Base-by-base conservation (phyloP, 2,113 vertebrate genomes). In the Anthoscopus minutus region DNA sequence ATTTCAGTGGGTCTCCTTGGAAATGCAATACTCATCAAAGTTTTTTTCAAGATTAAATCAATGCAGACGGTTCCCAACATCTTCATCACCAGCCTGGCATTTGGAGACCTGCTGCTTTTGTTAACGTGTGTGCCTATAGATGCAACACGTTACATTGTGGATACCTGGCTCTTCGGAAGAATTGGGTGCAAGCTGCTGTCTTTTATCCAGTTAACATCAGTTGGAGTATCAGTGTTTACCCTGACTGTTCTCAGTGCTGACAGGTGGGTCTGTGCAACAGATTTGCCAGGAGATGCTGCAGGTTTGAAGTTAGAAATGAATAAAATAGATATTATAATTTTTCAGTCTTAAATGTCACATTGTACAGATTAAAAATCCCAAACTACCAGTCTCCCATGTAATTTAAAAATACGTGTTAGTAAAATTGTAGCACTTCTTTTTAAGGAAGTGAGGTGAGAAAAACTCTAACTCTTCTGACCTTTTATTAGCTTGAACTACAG, bases 11-110 rank as follows among this genome's bases (percentile, higher is more conserved):
- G 98, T 92, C 97, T 98, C 94, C 97, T 98, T 78, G 98, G 98
- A 97, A 98, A 98, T 94, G 96, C 96, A 86, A 97, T 98, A 86
- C 98, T 98, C 89, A 98, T 98, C 93, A 98, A 98, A 97, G 98
- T 98, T 72, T 98, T 98, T 94, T 98, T 98, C 97, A 98, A 98
- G 97, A 98, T 97, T 50, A 98, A 98, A 94, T 97, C 98, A 28
- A 98, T 98, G 98, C 98, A 98, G 96, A 98, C 98, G 1, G 98
- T 98, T 88, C 98, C 98, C 35, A 98, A 98, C 92, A 98, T 98
- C 94, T 98, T 98, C 93, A 98, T 98, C 94, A 98, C 98, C 85
- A 98, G 98, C 92, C 92, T 98, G 94, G 98, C 98, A 35, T 98
- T 98, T 9, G 98, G 98, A 93, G 98, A 98, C 81, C 93, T 98